Evolutionary conservation across 2,113 vertebrate genomes (phyloP).

Genomic region (Festucalex cinctus): DNA sequence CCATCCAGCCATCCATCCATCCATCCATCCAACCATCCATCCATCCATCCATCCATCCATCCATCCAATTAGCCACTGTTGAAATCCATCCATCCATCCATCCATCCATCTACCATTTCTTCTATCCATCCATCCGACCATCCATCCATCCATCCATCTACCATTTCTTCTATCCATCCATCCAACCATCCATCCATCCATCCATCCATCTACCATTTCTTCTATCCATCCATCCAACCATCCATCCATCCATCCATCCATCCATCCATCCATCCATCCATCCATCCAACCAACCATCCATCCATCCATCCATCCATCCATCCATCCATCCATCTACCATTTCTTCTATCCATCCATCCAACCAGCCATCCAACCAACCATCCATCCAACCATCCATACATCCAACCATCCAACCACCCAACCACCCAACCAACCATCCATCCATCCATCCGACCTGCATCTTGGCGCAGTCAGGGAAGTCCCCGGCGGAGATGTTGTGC

Average conservation of each 20-base stretch:
- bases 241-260: background rate
- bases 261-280: too few relatives aligned
- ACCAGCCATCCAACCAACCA: background rate
- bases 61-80: background rate
- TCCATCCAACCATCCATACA: background rate
- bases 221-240: background rate
- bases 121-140: background rate
- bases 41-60: background rate
- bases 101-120: background rate
- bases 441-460: slow-evolving; percentile 80
- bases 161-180: background rate
- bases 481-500: slow-evolving; percentile 86
- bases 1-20: too few relatives aligned
- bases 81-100: background rate
- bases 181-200: background rate
- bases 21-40: too few relatives aligned
- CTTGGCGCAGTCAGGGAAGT: slow-evolving; percentile 87
- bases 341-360: background rate
- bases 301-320: background rate
- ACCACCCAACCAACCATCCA: background rate
- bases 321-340: background rate
- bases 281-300: background rate
- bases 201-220: background rate
- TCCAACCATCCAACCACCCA: background rate
- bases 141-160: background rate